phyloP scores from a whole-genome alignment of 1,140 invertebrate genomes.

The Drosophila arawakana region DNA sequence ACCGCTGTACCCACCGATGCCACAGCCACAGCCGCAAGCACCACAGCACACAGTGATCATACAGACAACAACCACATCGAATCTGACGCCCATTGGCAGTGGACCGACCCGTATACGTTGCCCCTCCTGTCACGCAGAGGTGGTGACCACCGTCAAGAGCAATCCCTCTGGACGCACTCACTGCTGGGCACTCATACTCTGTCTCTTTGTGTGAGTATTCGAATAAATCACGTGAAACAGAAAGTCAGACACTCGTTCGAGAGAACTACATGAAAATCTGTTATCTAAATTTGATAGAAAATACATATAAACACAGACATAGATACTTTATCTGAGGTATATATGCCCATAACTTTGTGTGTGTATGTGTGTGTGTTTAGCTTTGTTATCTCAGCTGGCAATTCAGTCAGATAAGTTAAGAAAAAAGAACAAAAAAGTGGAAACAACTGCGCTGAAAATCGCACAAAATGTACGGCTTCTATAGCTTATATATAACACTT shows the following conservation, averaged over 20 bases:
- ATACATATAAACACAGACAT: neutral
- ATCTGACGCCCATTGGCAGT: conserved; percentile 84
- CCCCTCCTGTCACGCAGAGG: conserved; percentile 86
- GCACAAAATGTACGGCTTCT: conserved; percentile 5
- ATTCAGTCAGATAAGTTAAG: conserved; percentile 61
- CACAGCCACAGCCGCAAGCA: conserved; percentile 51
- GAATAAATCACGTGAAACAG: conserved; percentile 2
- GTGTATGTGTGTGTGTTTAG: conserved; percentile 11
- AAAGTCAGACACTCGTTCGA: conserved; percentile 21
- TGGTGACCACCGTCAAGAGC: conserved; percentile 85
- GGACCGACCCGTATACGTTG: conserved; percentile 85
- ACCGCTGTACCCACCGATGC: conserved; percentile 68
- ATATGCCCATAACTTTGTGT: neutral
- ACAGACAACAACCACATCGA: conserved; percentile 80
- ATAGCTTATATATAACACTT: neutral
- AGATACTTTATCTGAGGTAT: neutral
- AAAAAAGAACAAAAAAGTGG: neutral
- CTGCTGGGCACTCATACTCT: conserved; percentile 86
- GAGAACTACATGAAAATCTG: conserved; percentile 11
- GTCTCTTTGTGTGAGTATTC: conserved; percentile 86
- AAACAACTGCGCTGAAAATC: conserved; percentile 26
- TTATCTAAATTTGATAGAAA: conserved; percentile 14
- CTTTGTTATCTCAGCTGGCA: conserved; percentile 64
- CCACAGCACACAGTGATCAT: conserved; percentile 84
- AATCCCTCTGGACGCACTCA: conserved; percentile 87